Conservation (phyloP, 2,888 invertebrate genomes). For the Polylopha cassiicola region DNA sequence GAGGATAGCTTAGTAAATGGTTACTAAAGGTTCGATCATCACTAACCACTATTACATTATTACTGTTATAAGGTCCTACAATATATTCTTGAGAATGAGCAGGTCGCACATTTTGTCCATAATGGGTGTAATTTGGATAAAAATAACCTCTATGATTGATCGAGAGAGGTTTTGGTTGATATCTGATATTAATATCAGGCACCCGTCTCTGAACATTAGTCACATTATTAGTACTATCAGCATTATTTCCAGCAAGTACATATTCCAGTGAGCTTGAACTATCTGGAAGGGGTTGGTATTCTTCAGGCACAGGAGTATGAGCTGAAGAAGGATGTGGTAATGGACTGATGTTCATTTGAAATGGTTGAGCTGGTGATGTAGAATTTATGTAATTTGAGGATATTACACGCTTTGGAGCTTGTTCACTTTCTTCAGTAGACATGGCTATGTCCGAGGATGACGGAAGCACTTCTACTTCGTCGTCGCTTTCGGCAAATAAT, state of each 20-base stretch:
- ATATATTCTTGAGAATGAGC: constrained; percentile 45
- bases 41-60: constrained; percentile 48
- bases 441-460: constrained; percentile 35
- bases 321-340: constrained; percentile 49
- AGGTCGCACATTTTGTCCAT: constrained; percentile 37
- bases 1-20: constrained; percentile 45
- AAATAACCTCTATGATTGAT: constrained; percentile 44
- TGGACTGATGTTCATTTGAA: constrained; percentile 50
- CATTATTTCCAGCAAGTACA: constrained; percentile 38
- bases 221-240: constrained; percentile 37
- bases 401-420: constrained; percentile 42
- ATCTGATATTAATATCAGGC: constrained; percentile 55
- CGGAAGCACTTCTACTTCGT: constrained; percentile 73
- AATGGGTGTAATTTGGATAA: constrained; percentile 49
- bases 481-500: constrained; percentile 81
- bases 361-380: constrained; percentile 51
- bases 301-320: constrained; percentile 68
- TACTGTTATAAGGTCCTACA: constrained; percentile 42
- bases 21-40: constrained; percentile 47
- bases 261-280: constrained; percentile 64
- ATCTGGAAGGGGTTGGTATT: constrained; percentile 68
- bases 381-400: constrained; percentile 60
- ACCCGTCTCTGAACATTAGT: constrained; percentile 37
- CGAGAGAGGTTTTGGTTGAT: constrained; percentile 58
- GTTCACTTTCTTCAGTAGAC: constrained; percentile 35